phyloP scores from a whole-genome alignment of 2,797 vertebrate genomes.

The Pitangus sulphuratus region DNA sequence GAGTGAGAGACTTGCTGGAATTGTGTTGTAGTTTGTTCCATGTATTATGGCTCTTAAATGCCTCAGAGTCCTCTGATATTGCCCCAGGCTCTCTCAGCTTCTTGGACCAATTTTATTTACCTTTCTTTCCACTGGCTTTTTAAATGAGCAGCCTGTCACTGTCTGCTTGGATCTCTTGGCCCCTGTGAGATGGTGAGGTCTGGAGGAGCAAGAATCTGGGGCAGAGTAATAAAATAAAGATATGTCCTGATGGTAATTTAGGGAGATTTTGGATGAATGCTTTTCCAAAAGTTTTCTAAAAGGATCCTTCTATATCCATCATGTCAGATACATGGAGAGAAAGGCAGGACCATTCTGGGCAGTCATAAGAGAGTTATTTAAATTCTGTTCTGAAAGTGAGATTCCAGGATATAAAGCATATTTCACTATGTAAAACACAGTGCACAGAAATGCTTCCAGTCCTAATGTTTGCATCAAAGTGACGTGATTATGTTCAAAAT shows the following conservation, averaged over 20 bases:
- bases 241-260: neutral
- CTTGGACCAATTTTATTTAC: conserved; percentile 2
- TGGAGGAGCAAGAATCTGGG: neutral
- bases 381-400: neutral
- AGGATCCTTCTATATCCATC: neutral
- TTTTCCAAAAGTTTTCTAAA: neutral
- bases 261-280: neutral
- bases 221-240: neutral
- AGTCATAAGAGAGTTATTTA: neutral
- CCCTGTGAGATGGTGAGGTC: neutral
- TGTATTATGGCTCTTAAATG: neutral
- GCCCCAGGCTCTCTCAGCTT: neutral
- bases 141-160: neutral
- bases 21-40: neutral
- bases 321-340: neutral
- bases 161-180: neutral
- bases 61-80: neutral
- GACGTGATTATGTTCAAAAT: neutral
- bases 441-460: neutral
- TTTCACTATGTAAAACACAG: neutral
- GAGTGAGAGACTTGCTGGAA: neutral
- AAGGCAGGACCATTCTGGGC: neutral
- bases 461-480: neutral
- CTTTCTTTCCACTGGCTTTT: neutral
- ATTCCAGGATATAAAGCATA: neutral